phyloP scores from a whole-genome alignment of 2,888 invertebrate species.

The Lycocerus yunnanus region DNA sequence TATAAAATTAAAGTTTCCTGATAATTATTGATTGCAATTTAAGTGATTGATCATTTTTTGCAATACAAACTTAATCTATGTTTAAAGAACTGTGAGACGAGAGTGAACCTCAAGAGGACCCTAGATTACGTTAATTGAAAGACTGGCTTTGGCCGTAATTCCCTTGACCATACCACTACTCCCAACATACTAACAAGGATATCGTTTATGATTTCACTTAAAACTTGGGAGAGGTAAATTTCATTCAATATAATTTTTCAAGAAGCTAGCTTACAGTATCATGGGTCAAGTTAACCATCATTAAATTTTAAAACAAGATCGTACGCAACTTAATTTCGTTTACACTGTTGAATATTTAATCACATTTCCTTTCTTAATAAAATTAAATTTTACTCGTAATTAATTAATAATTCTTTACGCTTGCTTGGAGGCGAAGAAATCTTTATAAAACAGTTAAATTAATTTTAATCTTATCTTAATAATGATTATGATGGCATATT shows the following conservation, averaged over 20 bases:
- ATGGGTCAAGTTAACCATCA: neutral
- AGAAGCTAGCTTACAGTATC: neutral
- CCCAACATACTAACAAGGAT: conserved; percentile 2
- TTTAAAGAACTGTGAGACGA: neutral
- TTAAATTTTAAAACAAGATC: neutral
- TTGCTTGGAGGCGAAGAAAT: no score
- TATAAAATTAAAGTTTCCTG: neutral
- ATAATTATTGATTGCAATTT: no score
- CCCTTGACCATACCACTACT: conserved; percentile 14
- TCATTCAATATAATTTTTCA: neutral
- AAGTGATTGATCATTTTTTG: neutral
- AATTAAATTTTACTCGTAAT: neutral
- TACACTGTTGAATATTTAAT: neutral
- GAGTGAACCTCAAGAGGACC: conserved; percentile 9
- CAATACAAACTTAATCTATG: neutral
- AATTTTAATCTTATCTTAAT: no score
- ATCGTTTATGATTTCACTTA: conserved; percentile 11
- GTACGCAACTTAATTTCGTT: neutral
- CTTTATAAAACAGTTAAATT: no score
- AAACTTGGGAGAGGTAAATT: conserved; percentile 4
- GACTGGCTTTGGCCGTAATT: conserved; percentile 19
- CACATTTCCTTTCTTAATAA: neutral
- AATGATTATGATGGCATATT: neutral
- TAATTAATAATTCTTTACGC: neutral
- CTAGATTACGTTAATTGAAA: conserved; percentile 27